These are phyloP conservation scores for Drosophila longiperda DNA, from an alignment of 2,888 invertebrate species.

Conservation along the genomic window DNA sequence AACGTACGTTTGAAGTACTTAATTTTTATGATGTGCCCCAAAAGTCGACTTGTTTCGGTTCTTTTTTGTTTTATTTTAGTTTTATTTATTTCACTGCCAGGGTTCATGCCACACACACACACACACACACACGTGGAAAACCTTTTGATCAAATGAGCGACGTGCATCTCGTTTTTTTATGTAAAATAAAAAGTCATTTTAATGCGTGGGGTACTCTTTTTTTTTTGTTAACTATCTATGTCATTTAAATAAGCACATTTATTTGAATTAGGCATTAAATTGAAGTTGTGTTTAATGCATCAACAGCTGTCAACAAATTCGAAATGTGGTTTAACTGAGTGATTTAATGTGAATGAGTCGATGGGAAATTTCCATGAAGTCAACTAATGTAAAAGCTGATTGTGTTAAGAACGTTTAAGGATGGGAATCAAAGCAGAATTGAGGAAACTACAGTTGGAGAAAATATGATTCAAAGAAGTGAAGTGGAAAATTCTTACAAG, in stretches of 20 bases:
- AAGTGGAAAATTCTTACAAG: neutral
- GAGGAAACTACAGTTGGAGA: neutral
- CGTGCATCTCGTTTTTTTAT: conserved; percentile 67
- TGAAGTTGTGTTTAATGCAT: conserved; percentile 33
- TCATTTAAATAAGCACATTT: conserved; percentile 51
- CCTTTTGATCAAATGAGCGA: conserved; percentile 39
- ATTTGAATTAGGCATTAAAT: conserved; percentile 38
- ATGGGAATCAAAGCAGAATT: neutral
- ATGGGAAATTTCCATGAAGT: neutral
- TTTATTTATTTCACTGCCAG: conserved; percentile 27
- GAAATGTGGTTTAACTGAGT: conserved; percentile 11
- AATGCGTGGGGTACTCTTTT: conserved; percentile 26
- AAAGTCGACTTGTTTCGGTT: conserved; percentile 29
- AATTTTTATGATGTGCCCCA: conserved; percentile 55
- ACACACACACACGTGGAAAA: conserved; percentile 49
- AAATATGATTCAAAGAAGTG: neutral
- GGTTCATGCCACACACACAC: neutral
- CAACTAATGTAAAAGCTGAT: neutral
- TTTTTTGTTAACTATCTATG: conserved; percentile 24
- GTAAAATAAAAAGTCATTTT: neutral
- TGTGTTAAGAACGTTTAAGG: neutral
- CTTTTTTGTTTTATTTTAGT: conserved; percentile 17
- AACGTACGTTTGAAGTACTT: conserved; percentile 50
- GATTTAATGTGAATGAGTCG: conserved; percentile 27
- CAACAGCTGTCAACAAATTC: conserved; percentile 9